Percentiles rank a stretch among this genome's conserved stretches.
Conservation (phyloP, 2,888 invertebrate genomes). For the Oligia fasciuncula region DNA sequence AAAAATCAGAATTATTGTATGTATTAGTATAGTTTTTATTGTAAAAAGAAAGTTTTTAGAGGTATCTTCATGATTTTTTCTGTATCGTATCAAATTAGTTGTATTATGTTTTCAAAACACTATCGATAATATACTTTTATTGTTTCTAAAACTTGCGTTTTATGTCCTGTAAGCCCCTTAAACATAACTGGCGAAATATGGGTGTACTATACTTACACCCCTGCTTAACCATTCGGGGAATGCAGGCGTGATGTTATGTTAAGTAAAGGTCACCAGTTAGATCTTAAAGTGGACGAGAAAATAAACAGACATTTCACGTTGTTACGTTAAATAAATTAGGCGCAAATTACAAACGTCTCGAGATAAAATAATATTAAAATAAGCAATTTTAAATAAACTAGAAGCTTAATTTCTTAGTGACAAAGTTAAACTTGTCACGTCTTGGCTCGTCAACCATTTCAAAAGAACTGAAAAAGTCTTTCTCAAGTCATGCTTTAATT, state of each 20-base stretch:
- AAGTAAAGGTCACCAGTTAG: not conserved
- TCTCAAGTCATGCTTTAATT: constrained; percentile 10
- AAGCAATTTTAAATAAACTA: constrained; percentile 34
- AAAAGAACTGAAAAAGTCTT: constrained; percentile 21
- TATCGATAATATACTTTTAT: too few species aligned
- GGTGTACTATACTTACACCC: not conserved
- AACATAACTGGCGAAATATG: not conserved
- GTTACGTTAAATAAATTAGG: constrained; percentile 8
- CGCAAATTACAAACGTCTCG: constrained; percentile 12
- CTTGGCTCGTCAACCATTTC: constrained; percentile 21
- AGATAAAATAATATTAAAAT: constrained; percentile 26
- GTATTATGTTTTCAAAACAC: too few species aligned
- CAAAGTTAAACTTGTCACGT: constrained; percentile 12
- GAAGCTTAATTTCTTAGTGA: constrained; percentile 23
- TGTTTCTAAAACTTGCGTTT: too few species aligned
- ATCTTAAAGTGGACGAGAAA: not conserved
- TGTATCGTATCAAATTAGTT: too few species aligned
- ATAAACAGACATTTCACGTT: constrained; percentile 12
- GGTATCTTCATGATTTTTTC: too few species aligned
- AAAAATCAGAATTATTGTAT: too few species aligned
- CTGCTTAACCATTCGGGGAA: not conserved
- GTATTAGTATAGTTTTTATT: too few species aligned
- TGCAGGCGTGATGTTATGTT: not conserved
- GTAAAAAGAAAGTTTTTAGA: too few species aligned
- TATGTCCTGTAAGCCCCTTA: not conserved